Evolutionary conservation across 2,797 vertebrate species (phyloP), one percentile per base, ranked within the genome.

Genomic region (Sebastes umbrosus): DNA sequence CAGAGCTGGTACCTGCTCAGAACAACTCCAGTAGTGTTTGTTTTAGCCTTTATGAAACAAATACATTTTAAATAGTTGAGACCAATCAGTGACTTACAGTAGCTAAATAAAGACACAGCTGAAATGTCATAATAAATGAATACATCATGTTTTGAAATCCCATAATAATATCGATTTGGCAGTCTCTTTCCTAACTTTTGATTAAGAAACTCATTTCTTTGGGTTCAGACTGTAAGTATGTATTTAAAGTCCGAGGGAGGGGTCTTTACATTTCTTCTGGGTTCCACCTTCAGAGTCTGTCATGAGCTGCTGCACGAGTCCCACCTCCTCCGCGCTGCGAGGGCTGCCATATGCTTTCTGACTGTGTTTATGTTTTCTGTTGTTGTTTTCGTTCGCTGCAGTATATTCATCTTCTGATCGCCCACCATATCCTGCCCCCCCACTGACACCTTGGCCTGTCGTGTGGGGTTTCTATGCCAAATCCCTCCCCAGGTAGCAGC

Each of bases 281-380:
- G n/a, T 64, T 75, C 46, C 69, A 36, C 39, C 65, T 75, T 39
- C 18, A 52, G 36, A 59, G 20, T 58, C 39, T 43, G 71, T 69
- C 69, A 3, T 55, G 32, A 73, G 25, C 57, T 67, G 31, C 58
- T 57, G 36, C 60, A 13, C 66, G 59, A 6, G 58, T 77, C 82
- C 80, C 71, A 54, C 78, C 83, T 39, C 13, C 80, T 46, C 54
- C 0, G 36, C 82, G 0, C 89, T 31, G 58, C 58, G 0, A 22
- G 63, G n/a, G 73, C 79, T 59, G 66, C 88, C 90, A 90, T 90
- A 90, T 90, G 89, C 36, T 84, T 85, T 77, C 69, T 27, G 39
- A 83, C 64, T 75, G 4, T 8, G 69, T 79, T 76, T 62, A 68
- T 83, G 85, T 73, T 84, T 75, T 79, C 12, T 82, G 79, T 85